Evolutionary conservation across 1,140 invertebrate genomes (phyloP).

Genomic region (Trichonephila clavipes): DNA sequence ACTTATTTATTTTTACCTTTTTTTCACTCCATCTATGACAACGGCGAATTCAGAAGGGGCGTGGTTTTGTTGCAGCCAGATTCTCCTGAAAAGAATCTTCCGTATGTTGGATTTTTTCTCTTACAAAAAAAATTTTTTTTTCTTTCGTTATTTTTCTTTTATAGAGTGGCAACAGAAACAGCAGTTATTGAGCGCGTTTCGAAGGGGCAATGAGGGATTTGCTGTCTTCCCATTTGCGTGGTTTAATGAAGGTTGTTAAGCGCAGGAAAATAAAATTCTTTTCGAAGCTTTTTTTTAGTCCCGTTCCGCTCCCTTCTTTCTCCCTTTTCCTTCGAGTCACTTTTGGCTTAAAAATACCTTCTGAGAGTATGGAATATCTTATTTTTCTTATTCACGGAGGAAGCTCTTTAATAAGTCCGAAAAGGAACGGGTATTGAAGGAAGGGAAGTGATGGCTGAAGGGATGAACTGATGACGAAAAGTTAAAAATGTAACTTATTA

Average conservation of each 20-base stretch:
- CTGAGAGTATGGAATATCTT: slow-evolving; percentile 14
- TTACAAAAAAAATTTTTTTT: slow-evolving; percentile 9
- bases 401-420: not conserved
- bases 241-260: slow-evolving; percentile 68
- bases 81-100: slow-evolving; percentile 58
- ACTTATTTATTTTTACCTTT: slow-evolving; percentile 14
- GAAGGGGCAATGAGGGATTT: slow-evolving; percentile 45
- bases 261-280: slow-evolving; percentile 51
- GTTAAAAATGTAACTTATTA: not conserved
- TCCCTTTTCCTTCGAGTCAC: not conserved
- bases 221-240: slow-evolving; percentile 28
- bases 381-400: slow-evolving; percentile 47
- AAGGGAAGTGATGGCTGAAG: not conserved
- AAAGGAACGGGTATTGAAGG: not conserved
- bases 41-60: slow-evolving; percentile 2
- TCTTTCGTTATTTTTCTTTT: not conserved
- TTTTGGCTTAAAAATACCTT: slow-evolving; percentile 19
- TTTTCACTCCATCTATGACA: slow-evolving; percentile 14
- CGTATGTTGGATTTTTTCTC: slow-evolving; percentile 54
- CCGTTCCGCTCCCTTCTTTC: not conserved
- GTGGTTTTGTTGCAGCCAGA: slow-evolving; percentile 44
- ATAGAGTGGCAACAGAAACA: slow-evolving; percentile 23
- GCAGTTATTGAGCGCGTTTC: slow-evolving; percentile 42
- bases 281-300: slow-evolving; percentile 42
- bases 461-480: not conserved